A percentile compares a stretch with the other conserved stretches of the same genome.
phyloP scores from a whole-genome alignment of 2,113 vertebrate species.

The Eptesicus fuscus region DNA sequence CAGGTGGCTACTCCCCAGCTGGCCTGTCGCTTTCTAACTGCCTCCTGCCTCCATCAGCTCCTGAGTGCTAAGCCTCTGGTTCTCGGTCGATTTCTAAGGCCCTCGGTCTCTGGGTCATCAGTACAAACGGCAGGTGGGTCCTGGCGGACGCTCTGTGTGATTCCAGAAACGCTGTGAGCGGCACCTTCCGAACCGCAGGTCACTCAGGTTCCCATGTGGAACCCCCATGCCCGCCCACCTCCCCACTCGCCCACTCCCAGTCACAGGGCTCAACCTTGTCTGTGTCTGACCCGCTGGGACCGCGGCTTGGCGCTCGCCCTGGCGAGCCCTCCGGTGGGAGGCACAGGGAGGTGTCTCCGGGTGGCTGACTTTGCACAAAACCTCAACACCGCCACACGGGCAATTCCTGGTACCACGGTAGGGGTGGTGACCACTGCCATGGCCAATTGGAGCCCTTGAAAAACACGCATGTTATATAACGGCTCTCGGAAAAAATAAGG shows the following conservation, averaged over 20 bases:
- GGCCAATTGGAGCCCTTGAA: constrained; percentile 68
- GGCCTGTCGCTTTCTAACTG: neutral
- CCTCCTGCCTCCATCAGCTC: accelerated
- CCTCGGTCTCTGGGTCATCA: accelerated
- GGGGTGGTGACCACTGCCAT: neutral
- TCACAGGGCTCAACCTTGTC: accelerated
- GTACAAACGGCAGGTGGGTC: accelerated
- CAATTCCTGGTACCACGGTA: neutral
- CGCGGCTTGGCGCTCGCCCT: neutral
- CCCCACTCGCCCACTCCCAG: accelerated
- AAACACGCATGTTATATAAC: constrained; percentile 74
- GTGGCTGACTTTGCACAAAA: neutral
- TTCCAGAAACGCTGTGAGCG: accelerated
- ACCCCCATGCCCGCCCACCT: neutral
- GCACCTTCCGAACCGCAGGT: accelerated
- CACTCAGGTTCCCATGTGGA: accelerated
- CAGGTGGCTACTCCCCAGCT: accelerated
- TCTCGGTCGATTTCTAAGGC: neutral
- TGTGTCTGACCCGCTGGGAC: neutral
- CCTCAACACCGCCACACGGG: neutral
- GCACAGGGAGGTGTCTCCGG: neutral
- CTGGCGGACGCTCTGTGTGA: accelerated
- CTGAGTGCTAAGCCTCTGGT: neutral
- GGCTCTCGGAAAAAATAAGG: constrained; percentile 65
- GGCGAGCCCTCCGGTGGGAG: neutral